Evolutionary conservation across 2,113 vertebrate genomes (phyloP).

Genomic region (Thermophis baileyi): DNA sequence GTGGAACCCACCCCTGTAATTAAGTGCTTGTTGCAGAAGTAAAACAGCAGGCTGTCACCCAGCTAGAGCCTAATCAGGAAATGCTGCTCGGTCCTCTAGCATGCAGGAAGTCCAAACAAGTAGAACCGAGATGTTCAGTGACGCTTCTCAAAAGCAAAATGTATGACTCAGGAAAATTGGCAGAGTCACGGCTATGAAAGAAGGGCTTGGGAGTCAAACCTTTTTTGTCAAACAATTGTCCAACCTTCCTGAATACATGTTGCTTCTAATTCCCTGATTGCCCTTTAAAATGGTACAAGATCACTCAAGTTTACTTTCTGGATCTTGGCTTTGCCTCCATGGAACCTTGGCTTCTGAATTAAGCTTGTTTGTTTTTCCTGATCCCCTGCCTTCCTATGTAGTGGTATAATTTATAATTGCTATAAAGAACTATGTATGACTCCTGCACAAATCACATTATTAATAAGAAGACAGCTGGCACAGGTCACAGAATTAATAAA

Average conservation of each 20-base stretch:
- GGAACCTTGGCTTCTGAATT: not conserved
- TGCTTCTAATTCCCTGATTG: not conserved
- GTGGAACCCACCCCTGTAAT: too few relatives aligned
- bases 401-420: not conserved
- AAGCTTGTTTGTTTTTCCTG: not conserved
- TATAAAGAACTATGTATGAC: not conserved
- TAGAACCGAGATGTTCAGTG: not conserved
- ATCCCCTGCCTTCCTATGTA: not conserved
- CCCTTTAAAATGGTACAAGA: not conserved
- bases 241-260: not conserved
- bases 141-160: not conserved
- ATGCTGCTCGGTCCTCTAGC: not conserved
- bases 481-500: not conserved
- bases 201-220: not conserved
- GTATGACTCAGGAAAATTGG: not conserved
- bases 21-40: not conserved
- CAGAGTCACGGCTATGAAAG: not conserved
- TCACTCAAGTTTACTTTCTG: not conserved
- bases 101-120: not conserved
- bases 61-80: not conserved
- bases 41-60: not conserved
- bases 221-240: not conserved
- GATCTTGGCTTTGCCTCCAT: not conserved
- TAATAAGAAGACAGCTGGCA: not conserved
- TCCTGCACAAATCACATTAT: not conserved